phyloP scores from a whole-genome alignment of 2,797 vertebrate species.

The Aulostomus chinensis region DNA sequence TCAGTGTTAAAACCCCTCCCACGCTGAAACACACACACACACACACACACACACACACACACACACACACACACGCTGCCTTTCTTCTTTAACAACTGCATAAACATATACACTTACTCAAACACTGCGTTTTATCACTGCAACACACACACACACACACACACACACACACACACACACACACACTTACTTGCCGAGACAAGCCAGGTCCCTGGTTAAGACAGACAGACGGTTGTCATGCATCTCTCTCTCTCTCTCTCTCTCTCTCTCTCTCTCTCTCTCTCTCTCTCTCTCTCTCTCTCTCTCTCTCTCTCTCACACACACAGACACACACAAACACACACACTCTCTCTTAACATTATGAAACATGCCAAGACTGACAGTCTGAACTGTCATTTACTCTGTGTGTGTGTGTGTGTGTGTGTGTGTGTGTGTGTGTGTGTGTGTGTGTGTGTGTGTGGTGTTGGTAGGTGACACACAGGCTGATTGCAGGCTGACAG shows the following conservation, averaged over 20 bases:
- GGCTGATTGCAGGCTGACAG: constrained; percentile 34
- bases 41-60: constrained; percentile 18
- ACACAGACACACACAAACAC: no score
- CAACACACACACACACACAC: constrained; percentile 1
- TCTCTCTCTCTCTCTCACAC: constrained; percentile 18
- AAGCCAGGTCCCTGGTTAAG: constrained; percentile 41
- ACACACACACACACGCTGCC: constrained; percentile 9
- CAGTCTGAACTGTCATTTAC: constrained; percentile 24
- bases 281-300: constrained; percentile 11
- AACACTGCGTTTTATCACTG: no score
- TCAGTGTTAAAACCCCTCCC: constrained; percentile 65
- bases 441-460: constrained; percentile 8
- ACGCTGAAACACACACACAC: constrained; percentile 23
- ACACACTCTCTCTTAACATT: constrained; percentile 10
- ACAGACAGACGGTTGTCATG: constrained; percentile 41
- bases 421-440: constrained; percentile 8
- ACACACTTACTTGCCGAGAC: neutral
- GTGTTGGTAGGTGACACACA: constrained; percentile 4
- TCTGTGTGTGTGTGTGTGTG: neutral
- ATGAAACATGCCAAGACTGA: constrained; percentile 8
- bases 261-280: constrained; percentile 16
- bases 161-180: neutral
- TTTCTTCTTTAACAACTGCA: constrained; percentile 33
- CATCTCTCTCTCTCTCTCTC: constrained; percentile 17
- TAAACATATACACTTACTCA: no score